phyloP scores from a whole-genome alignment of 2,888 invertebrate species.

The Tenthredo scrophulariae region DNA sequence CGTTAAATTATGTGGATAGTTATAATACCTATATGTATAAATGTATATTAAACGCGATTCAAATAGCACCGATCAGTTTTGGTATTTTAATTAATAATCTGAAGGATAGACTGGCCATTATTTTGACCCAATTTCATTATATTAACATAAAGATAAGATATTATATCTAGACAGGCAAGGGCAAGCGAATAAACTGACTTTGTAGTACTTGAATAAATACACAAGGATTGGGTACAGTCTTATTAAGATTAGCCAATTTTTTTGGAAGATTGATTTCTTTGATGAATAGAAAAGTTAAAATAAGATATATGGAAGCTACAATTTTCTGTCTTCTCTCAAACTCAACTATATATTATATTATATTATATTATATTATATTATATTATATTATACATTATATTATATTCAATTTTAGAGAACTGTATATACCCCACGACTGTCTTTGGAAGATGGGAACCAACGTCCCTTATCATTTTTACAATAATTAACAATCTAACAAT shows the following conservation, averaged over 20 bases:
- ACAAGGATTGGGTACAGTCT: conserved; percentile 10
- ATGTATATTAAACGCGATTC: neutral
- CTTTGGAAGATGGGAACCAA: conserved; percentile 29
- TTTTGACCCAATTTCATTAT: neutral
- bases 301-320: neutral
- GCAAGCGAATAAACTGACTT: conserved; percentile 1
- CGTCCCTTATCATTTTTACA: neutral
- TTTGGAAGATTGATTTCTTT: neutral
- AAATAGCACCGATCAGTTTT: conserved; percentile 50
- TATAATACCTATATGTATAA: neutral
- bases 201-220: neutral
- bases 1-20: neutral
- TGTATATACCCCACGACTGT: neutral
- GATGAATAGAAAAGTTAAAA: neutral
- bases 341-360: neutral
- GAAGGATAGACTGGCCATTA: neutral
- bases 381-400: neutral
- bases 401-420: neutral
- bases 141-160: conserved; percentile 3
- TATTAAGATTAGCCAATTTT: neutral
- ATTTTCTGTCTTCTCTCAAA: neutral
- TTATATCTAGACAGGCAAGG: conserved; percentile 19
- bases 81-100: conserved; percentile 36
- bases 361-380: neutral
- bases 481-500: neutral